phyloP scores from a whole-genome alignment of 2,797 vertebrate genomes.

The Rhynchotus rufescens region DNA sequence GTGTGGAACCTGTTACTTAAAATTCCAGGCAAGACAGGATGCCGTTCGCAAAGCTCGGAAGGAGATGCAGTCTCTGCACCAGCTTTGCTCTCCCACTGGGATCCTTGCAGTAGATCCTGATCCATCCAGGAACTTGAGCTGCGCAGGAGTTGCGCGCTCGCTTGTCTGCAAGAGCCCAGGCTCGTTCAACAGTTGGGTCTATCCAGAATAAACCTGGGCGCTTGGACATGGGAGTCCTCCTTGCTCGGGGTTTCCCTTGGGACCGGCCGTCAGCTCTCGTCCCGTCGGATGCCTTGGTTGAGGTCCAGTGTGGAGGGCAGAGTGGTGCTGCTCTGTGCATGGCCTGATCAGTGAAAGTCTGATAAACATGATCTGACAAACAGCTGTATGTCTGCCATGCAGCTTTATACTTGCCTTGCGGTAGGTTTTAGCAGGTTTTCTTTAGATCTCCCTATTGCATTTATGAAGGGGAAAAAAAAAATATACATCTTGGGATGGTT shows the following conservation, averaged over 20 bases:
- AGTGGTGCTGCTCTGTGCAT: too few species aligned
- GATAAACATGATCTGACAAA: too few species aligned
- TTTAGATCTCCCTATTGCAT: background rate
- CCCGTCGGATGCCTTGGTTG: too few species aligned
- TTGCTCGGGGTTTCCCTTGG: background rate
- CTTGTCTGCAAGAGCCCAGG: background rate
- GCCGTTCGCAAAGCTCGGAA: background rate
- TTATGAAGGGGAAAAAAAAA: background rate
- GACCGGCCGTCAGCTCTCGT: too few species aligned
- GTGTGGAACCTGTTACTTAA: background rate
- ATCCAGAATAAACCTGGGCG: background rate
- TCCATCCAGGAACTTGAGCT: background rate
- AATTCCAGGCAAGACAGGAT: background rate
- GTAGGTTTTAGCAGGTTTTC: background rate
- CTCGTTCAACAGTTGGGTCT: background rate
- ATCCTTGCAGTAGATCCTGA: background rate
- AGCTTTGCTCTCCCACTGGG: too few species aligned
- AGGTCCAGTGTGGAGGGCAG: too few species aligned
- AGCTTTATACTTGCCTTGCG: too few species aligned
- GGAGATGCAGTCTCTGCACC: too few species aligned
- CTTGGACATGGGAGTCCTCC: background rate
- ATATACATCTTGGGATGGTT: background rate
- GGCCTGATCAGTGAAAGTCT: too few species aligned
- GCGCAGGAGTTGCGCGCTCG: fast-evolving
- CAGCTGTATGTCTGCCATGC: too few species aligned